Evolutionary conservation across 2,888 invertebrate genomes (phyloP).

Genomic region (Erebia aethiops): DNA sequence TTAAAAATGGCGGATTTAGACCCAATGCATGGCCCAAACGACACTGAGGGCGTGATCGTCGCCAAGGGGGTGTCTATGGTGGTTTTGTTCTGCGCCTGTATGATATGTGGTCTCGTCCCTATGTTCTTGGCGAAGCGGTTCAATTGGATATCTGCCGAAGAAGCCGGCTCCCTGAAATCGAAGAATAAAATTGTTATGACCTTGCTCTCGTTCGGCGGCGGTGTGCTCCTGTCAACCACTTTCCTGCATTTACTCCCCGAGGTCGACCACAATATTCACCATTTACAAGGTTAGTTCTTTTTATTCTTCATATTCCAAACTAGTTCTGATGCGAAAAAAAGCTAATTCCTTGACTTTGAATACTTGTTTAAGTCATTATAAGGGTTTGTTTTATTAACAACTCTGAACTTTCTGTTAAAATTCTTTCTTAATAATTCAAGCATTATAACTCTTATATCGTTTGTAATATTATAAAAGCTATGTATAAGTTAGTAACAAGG

Average conservation of each 20-base stretch:
- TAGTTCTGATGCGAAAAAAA: not conserved
- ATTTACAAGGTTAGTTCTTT: conserved; percentile 79
- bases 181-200: conserved; percentile 82
- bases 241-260: conserved; percentile 92
- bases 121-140: conserved; percentile 86
- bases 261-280: conserved; percentile 86
- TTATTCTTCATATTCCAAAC: conserved; percentile 1
- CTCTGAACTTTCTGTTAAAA: not conserved
- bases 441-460: no score
- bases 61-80: conserved; percentile 92
- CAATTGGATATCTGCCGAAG: conserved; percentile 80
- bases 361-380: conserved; percentile 7
- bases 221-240: conserved; percentile 91
- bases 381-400: not conserved
- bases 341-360: conserved; percentile 17
- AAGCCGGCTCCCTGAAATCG: conserved; percentile 72
- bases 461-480: no score
- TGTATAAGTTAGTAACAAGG: no score
- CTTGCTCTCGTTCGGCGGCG: conserved; percentile 92
- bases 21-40: conserved; percentile 37
- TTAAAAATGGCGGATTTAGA: conserved; percentile 38
- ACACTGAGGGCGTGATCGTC: conserved; percentile 77
- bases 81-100: conserved; percentile 89
- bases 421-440: not conserved
- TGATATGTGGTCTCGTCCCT: conserved; percentile 89